Percentiles rank a stretch among this genome's conserved stretches.
phyloP scores from a whole-genome alignment of 2,797 vertebrate genomes.

The Threskiornis aethiopicus region DNA sequence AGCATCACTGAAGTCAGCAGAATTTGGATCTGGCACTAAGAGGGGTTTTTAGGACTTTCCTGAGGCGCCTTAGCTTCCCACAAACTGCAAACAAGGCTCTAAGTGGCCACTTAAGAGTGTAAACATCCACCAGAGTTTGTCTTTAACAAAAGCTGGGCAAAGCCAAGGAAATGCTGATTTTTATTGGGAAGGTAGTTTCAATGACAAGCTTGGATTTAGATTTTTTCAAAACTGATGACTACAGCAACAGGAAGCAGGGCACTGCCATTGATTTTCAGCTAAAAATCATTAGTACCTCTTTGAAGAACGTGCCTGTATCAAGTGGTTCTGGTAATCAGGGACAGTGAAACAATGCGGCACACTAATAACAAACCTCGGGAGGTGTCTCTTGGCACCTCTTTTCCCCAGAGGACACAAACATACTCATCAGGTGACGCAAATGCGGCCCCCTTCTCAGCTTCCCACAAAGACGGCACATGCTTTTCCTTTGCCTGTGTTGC shows the following conservation, averaged over 20 bases:
- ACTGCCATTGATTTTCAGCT: background rate
- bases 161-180: background rate
- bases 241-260: background rate
- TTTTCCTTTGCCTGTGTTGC: background rate
- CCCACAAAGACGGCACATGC: background rate
- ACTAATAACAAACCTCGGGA: background rate
- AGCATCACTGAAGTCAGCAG: background rate
- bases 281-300: background rate
- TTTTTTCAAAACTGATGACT: background rate
- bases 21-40: background rate
- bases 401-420: background rate
- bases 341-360: background rate
- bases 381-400: background rate
- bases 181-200: background rate
- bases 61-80: background rate
- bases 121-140: background rate
- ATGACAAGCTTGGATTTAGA: background rate
- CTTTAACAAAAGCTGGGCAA: background rate
- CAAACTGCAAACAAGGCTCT: background rate
- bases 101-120: background rate
- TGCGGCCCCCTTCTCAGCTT: background rate
- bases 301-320: background rate
- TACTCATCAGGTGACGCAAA: background rate
- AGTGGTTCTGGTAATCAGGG: background rate
- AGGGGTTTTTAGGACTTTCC: background rate